phyloP scores from a whole-genome alignment of 2,888 invertebrate genomes.

The Augochlorella aurata region DNA sequence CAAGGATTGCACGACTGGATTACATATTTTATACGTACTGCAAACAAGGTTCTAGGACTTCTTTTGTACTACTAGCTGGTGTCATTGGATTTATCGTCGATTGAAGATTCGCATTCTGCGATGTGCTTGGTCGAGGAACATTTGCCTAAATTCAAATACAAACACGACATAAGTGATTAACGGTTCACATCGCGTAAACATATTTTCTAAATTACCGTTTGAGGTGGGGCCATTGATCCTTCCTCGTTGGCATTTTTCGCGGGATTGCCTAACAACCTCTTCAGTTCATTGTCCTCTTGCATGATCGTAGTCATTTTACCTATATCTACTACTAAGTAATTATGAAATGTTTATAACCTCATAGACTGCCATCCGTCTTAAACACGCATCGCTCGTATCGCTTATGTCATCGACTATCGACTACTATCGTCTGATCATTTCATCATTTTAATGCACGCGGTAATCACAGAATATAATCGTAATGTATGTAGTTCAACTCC shows the following conservation, averaged over 20 bases:
- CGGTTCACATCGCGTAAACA: conserved; percentile 8
- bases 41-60: conserved; percentile 75
- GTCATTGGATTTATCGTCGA: conserved; percentile 72
- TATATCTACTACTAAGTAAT: conserved; percentile 10
- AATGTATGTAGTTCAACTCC: no score
- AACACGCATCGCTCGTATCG: conserved; percentile 7
- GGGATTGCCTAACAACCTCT: conserved; percentile 73
- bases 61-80: conserved; percentile 72
- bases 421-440: no score
- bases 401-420: no score
- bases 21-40: conserved; percentile 70
- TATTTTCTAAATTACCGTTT: conserved; percentile 71
- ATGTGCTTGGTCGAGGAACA: conserved; percentile 76
- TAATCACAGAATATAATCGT: no score
- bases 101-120: conserved; percentile 75
- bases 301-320: conserved; percentile 49
- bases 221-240: conserved; percentile 77
- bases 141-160: conserved; percentile 70
- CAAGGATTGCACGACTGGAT: not conserved
- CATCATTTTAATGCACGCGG: no score
- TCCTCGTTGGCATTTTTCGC: conserved; percentile 75
- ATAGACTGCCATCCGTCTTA: conserved; percentile 37
- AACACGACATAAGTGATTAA: conserved; percentile 9
- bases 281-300: conserved; percentile 75
- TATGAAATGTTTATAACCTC: conserved; percentile 24